Conservation (phyloP, 1,140 invertebrate genomes). For the Microplitis mediator region DNA sequence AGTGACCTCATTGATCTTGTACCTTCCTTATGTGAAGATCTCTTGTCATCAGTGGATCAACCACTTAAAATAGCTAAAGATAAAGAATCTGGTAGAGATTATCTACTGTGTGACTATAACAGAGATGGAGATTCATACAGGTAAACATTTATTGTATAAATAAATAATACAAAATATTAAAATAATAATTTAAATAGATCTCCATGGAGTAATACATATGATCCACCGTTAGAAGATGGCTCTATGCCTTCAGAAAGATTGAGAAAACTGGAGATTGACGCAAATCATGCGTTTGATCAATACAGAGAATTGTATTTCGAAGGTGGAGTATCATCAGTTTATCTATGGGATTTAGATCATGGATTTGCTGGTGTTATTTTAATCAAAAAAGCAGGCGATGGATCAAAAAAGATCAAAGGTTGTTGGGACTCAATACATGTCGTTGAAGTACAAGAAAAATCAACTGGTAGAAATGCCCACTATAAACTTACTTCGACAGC, state of each 20-base stretch:
- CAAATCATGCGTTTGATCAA: slow-evolving; percentile 97
- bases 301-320: slow-evolving; percentile 99
- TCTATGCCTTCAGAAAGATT: slow-evolving; percentile 97
- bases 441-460: slow-evolving; percentile 97
- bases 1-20: slow-evolving; percentile 97
- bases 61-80: slow-evolving; percentile 97
- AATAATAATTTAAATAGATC: slow-evolving; percentile 70
- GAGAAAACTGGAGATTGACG: slow-evolving; percentile 95
- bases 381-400: slow-evolving; percentile 98
- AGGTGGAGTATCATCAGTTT: slow-evolving; percentile 98
- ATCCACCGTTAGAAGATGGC: slow-evolving; percentile 97
- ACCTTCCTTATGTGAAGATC: slow-evolving; percentile 93
- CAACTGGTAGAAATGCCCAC: slow-evolving; percentile 90
- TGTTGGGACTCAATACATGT: slow-evolving; percentile 99
- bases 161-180: slow-evolving; percentile 1
- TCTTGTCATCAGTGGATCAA: slow-evolving; percentile 97
- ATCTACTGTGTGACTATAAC: slow-evolving; percentile 98
- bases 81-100: slow-evolving; percentile 93
- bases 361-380: slow-evolving; percentile 99
- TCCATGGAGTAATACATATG: slow-evolving; percentile 99
- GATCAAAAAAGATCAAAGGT: slow-evolving; percentile 95
- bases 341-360: slow-evolving; percentile 98
- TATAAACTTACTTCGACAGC: slow-evolving; percentile 99
- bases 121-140: slow-evolving; percentile 98
- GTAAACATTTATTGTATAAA: slow-evolving; percentile 53